Base-by-base conservation (phyloP, 2,797 vertebrate species). In the Liasis olivaceus region DNA sequence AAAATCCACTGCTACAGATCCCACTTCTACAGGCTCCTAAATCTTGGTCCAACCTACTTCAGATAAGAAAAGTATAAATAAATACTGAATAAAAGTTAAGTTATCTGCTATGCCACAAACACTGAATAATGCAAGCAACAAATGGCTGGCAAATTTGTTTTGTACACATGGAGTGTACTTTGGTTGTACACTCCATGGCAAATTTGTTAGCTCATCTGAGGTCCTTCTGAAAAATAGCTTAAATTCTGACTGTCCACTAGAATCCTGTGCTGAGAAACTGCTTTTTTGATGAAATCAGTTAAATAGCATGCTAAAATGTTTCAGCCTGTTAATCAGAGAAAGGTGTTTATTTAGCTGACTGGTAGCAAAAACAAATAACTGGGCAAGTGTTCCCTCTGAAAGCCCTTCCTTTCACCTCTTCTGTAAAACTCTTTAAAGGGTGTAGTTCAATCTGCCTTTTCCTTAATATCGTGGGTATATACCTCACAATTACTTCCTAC, bases 401-500 rank as follows among this genome's bases (percentile, higher is more conserved):
- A 62, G 93, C 95, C 47, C 2, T 42, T 89, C 95, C 92, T 93
- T 62, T 92, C 89, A 88, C 6, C 1, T 94, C 31, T 89, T 93
- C 26, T 0, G 9, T 54, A 69, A 69, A 69, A 94, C 69, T 96
- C 92, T 87, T 86, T 11, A 62, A 72, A 94, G 22, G 69, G 77
- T 91, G 47, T 2, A 54, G 93, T 89, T 95, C 90, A 89, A 26
- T 42, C 86, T 94, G 94, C 85, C 54, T 94, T 1, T 89, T 92
- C 62, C 51, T 92, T 95, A 81, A 86, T 93, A 89, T 2, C 94
- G 56, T 91, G 90, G 89, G 56, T 95, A 95, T 95, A 96, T 93
- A 72, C 42, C n/a, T 95, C 96, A 54, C 91, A 93, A 85, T 91
- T 96, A 69, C 88, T 96, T 93, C 58, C 42, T 95, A 42, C 12